Evolutionary conservation across 2,113 vertebrate genomes (phyloP).

Genomic region (Pteropus alecto): DNA sequence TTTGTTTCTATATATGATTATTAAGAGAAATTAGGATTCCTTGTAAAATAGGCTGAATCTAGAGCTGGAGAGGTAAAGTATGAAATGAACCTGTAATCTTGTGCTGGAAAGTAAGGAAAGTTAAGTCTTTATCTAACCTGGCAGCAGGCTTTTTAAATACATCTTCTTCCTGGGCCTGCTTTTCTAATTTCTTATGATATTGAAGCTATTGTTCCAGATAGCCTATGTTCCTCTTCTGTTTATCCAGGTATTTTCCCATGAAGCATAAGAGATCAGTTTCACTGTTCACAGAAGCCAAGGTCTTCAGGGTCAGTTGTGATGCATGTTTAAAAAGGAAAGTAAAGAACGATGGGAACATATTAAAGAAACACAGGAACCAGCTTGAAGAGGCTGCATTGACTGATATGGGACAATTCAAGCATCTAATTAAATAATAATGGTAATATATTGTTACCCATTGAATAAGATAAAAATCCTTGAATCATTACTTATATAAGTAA

Average conservation of each 20-base stretch:
- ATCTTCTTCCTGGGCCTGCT: too few species aligned
- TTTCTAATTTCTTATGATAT: too few species aligned
- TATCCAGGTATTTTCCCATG: too few species aligned
- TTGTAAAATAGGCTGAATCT: background rate
- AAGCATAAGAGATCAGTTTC: too few species aligned
- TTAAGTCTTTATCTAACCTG: too few species aligned
- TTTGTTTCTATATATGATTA: background rate
- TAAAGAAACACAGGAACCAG: background rate
- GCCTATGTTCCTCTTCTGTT: too few species aligned
- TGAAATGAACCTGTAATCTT: background rate
- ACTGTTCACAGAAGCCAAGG: too few species aligned
- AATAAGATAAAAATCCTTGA: background rate
- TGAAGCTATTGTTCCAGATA: too few species aligned
- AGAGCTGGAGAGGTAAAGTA: background rate
- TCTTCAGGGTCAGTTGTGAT: too few species aligned
- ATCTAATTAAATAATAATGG: background rate
- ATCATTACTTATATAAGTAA: background rate
- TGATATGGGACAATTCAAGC: background rate
- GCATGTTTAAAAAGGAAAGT: too few species aligned
- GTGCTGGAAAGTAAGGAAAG: background rate
- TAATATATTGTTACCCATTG: background rate
- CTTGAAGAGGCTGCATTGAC: background rate
- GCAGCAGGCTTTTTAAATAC: too few species aligned
- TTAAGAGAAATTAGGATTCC: background rate
- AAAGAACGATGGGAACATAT: background rate